phyloP scores from a whole-genome alignment of 1,140 invertebrate species.

The Drosophila grimshawi region DNA sequence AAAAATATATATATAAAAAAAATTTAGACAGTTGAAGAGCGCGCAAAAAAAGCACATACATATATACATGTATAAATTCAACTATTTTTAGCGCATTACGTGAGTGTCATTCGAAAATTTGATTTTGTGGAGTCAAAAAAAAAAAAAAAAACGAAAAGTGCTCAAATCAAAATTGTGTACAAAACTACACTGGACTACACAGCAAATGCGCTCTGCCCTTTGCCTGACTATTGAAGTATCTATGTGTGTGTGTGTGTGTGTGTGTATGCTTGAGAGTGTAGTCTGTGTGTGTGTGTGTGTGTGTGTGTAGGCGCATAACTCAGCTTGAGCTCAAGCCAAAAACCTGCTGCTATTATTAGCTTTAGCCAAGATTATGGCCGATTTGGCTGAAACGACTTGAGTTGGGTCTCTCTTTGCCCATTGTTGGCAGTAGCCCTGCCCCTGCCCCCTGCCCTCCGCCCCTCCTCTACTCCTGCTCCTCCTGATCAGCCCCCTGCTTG shows the following conservation, averaged over 20 bases:
- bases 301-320: constrained; percentile 57
- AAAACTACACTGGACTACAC: constrained; percentile 12
- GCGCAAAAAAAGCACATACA: constrained; percentile 9
- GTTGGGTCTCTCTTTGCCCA: constrained; percentile 32
- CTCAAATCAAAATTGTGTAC: constrained; percentile 28
- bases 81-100: constrained; percentile 82
- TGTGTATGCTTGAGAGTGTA: constrained; percentile 19
- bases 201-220: constrained; percentile 53
- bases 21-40: constrained; percentile 32
- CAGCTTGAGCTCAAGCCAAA: constrained; percentile 58
- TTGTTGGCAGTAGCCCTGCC: constrained; percentile 21
- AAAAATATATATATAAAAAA: constrained; percentile 22
- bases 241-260: constrained; percentile 19
- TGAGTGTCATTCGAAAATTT: constrained; percentile 77
- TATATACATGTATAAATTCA: constrained; percentile 49
- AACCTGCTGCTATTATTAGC: constrained; percentile 81
- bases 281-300: constrained; percentile 19
- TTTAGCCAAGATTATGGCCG: constrained; percentile 76
- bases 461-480: background rate
- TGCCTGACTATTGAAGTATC: constrained; percentile 8
- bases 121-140: constrained; percentile 35
- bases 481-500: background rate
- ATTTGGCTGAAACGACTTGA: constrained; percentile 59
- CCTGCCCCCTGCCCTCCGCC: background rate
- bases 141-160: constrained; percentile 22